Evolutionary conservation across 2,888 invertebrate genomes (phyloP).

Genomic region (Sminthurides aquaticus): DNA sequence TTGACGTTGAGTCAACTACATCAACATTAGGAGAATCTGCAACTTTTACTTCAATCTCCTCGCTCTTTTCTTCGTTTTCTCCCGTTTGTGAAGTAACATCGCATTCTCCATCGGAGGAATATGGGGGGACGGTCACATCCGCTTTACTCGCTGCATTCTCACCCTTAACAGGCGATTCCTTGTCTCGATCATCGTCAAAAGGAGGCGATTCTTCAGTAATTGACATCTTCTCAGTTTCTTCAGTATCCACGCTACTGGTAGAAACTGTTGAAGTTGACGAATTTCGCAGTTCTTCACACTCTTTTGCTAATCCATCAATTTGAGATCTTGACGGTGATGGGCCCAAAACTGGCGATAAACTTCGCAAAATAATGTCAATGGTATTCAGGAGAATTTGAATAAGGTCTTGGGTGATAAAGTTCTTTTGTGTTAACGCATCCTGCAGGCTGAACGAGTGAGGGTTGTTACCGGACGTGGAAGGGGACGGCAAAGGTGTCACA

Average conservation of each 20-base stretch:
- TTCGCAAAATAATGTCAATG: conserved; percentile 30
- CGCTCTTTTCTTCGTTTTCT: no score
- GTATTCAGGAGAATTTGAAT: conserved; percentile 34
- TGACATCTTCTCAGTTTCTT: conserved; percentile 3
- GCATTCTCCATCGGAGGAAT: background rate
- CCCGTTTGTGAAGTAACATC: no score
- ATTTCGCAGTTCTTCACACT: conserved; percentile 1
- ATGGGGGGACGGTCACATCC: background rate
- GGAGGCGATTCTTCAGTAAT: background rate
- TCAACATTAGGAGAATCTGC: no score
- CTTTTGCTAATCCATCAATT: background rate
- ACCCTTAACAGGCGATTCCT: conserved; percentile 1
- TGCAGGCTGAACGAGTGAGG: background rate
- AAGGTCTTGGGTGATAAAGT: conserved; percentile 35
- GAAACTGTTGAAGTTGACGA: conserved; percentile 1
- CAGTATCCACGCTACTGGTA: background rate
- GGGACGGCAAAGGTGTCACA: background rate
- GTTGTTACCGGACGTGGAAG: background rate
- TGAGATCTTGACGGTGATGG: background rate
- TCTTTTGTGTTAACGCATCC: conserved; percentile 29
- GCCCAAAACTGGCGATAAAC: conserved; percentile 1
- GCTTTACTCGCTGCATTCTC: background rate
- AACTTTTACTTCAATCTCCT: no score
- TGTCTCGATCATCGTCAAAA: conserved; percentile 2
- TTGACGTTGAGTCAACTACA: no score